phyloP scores from a whole-genome alignment of 1,140 invertebrate species.

The Lepidostoma basale region DNA sequence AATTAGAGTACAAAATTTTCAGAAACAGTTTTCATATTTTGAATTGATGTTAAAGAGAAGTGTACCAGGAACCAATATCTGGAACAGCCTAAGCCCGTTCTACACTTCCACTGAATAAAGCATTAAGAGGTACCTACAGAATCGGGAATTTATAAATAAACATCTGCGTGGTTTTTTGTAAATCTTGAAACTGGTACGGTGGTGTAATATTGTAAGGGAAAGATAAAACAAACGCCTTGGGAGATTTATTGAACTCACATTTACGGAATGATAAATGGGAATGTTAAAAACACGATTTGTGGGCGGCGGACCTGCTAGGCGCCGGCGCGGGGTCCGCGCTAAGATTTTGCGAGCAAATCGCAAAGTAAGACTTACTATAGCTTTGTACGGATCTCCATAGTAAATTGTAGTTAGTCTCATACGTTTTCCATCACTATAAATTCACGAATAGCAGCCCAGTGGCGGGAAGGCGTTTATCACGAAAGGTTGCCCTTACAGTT shows the following conservation, averaged over 20 bases:
- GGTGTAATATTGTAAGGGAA: conserved; percentile 20
- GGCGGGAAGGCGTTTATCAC: conserved; percentile 13
- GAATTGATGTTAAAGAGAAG: no score
- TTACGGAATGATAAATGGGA: conserved; percentile 36
- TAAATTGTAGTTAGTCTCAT: no score
- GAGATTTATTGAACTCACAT: conserved; percentile 40
- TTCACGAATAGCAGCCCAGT: neutral
- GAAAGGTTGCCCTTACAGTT: conserved; percentile 23
- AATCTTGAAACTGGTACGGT: neutral
- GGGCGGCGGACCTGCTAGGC: conserved; percentile 21
- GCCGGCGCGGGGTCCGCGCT: no score
- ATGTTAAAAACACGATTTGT: conserved; percentile 29
- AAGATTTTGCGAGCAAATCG: no score
- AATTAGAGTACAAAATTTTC: no score
- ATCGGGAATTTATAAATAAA: neutral
- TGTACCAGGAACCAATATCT: no score
- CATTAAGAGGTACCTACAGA: no score
- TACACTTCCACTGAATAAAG: no score
- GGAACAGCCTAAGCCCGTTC: no score
- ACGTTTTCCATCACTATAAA: neutral
- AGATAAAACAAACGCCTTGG: conserved; percentile 34
- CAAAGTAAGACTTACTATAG: no score
- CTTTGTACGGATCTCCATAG: no score
- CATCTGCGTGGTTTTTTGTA: neutral
- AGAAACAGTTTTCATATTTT: no score